A percentile compares a stretch with the other conserved stretches of the same genome.
These are phyloP conservation scores for Odontophorus gujanensis DNA, from an alignment of 2,113 vertebrate genomes.

Conservation along the genomic window DNA sequence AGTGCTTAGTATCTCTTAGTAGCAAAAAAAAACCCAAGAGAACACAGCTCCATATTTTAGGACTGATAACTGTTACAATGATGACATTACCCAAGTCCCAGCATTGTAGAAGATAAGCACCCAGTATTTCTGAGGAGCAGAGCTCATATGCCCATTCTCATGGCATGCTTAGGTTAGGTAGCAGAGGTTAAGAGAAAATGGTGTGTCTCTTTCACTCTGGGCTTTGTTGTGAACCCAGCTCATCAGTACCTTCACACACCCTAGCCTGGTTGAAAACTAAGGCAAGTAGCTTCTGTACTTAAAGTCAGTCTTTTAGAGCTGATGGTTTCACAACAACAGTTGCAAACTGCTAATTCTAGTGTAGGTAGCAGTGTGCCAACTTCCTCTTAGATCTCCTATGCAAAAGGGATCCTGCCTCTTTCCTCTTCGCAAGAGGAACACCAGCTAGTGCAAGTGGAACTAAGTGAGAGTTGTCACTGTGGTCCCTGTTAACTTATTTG, in stretches of 20 bases:
- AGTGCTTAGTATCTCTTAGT: neutral
- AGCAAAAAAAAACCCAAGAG: neutral
- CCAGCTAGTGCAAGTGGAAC: neutral
- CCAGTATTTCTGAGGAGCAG: rapidly evolving
- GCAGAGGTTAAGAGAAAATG: neutral
- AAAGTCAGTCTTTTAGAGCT: neutral
- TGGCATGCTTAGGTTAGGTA: neutral
- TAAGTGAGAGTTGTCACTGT: neutral
- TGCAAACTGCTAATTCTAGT: neutral
- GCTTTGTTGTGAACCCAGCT: neutral
- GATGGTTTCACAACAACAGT: neutral
- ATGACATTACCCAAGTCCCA: neutral
- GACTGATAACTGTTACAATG: neutral
- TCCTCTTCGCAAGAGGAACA: rapidly evolving
- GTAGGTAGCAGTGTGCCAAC: neutral
- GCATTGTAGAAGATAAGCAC: too few relatives aligned
- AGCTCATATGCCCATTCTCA: neutral
- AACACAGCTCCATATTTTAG: neutral
- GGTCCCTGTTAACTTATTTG: neutral
- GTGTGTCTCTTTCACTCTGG: neutral
- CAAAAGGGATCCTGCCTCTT: neutral
- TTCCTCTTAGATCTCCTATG: neutral
- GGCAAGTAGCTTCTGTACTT: neutral
- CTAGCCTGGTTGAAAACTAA: neutral
- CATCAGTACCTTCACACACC: neutral